Conservation (phyloP, 2,888 invertebrate species). For the Ditula angustiorana region DNA sequence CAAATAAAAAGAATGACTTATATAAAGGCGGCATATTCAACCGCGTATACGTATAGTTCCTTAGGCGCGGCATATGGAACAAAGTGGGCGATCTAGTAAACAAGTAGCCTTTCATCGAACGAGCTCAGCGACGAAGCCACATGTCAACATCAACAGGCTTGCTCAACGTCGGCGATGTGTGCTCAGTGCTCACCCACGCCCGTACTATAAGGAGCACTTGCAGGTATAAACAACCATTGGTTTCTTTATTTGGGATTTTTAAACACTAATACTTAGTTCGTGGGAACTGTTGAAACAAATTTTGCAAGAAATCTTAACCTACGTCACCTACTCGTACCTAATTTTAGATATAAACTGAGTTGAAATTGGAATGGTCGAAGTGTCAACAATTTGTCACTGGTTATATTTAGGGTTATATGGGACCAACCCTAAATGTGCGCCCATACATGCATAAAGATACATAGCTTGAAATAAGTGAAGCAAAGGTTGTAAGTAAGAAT, state of each 20-base stretch:
- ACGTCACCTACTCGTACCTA: too few species aligned
- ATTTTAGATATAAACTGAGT: too few species aligned
- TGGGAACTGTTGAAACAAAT: slow-evolving; percentile 15
- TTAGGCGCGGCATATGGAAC: slow-evolving; percentile 14
- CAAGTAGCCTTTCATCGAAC: slow-evolving; percentile 32
- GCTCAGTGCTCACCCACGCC: slow-evolving; percentile 32
- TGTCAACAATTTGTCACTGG: too few species aligned
- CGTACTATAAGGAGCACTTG: slow-evolving; percentile 26
- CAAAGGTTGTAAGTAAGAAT: too few species aligned
- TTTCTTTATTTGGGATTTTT: slow-evolving; percentile 18
- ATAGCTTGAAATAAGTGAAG: too few species aligned
- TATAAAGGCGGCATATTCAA: not conserved
- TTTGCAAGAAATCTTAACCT: not conserved
- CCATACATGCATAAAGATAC: too few species aligned
- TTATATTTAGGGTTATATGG: too few species aligned
- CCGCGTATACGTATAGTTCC: not conserved
- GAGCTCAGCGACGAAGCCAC: slow-evolving; percentile 13
- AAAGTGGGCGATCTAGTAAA: slow-evolving; percentile 36
- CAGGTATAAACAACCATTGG: slow-evolving; percentile 27
- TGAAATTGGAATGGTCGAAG: too few species aligned
- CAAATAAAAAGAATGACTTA: slow-evolving; percentile 12
- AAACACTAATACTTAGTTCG: slow-evolving; percentile 18
- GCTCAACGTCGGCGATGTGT: slow-evolving; percentile 29
- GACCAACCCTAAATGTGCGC: too few species aligned
- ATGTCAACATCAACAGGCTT: slow-evolving; percentile 39